Percentiles rank a stretch among this genome's conserved stretches.
Conservation (phyloP, 1,140 invertebrate species). For the Zeugodacus cucurbitae region DNA sequence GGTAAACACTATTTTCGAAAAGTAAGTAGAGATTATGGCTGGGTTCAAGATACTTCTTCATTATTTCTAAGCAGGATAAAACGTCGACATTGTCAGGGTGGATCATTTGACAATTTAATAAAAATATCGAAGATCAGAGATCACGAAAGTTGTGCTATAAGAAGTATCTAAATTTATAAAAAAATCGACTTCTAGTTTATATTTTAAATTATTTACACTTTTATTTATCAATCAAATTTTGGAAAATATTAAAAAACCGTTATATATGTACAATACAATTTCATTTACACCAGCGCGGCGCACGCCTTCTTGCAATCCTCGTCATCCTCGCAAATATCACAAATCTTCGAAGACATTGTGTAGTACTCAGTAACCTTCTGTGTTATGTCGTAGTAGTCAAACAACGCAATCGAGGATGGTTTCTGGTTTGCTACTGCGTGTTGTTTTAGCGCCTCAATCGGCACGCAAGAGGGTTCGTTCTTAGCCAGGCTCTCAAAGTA, state of each 20-base stretch:
- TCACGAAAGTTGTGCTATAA: too few species aligned
- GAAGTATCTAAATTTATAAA: too few species aligned
- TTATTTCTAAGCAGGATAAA: too few species aligned
- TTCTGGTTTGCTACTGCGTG: conserved; percentile 87
- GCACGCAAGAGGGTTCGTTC: conserved; percentile 77
- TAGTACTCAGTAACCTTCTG: conserved; percentile 68
- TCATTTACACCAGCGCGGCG: neutral
- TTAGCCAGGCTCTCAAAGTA: conserved; percentile 85
- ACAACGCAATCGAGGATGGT: conserved; percentile 83
- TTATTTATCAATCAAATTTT: neutral
- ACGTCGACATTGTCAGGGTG: too few species aligned
- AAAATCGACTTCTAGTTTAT: neutral
- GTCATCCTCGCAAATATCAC: conserved; percentile 55
- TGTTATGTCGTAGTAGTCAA: conserved; percentile 93
- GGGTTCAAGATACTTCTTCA: too few species aligned
- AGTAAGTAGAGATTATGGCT: too few species aligned
- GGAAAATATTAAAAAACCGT: neutral
- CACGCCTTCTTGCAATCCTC: conserved; percentile 44
- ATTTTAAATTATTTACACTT: neutral
- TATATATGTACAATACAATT: neutral
- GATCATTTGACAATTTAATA: too few species aligned
- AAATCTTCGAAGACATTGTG: conserved; percentile 55
- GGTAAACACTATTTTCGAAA: too few species aligned
- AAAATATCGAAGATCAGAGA: too few species aligned
- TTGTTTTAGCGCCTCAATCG: conserved; percentile 83